Percentiles rank a stretch among this genome's conserved stretches.
Evolutionary conservation across 2,797 vertebrate species (phyloP).

Genomic region (Aeoliscus strigatus): DNA sequence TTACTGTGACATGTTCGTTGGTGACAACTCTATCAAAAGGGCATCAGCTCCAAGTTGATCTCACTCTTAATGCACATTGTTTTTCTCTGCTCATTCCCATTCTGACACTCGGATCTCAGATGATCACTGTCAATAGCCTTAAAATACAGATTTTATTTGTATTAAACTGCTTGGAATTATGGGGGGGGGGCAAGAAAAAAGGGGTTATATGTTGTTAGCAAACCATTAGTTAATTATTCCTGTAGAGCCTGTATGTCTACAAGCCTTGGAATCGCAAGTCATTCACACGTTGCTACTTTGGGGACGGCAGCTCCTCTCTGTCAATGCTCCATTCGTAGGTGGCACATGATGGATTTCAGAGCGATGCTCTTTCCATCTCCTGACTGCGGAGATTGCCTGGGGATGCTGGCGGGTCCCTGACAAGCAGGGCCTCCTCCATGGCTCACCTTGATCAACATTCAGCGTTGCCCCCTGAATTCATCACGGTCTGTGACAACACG

Average conservation of each 20-base stretch:
- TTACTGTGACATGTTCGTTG: too few relatives aligned
- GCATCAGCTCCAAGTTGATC: too few relatives aligned
- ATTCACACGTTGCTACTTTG: conserved; percentile 46
- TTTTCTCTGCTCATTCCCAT: too few relatives aligned
- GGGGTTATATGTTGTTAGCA: conserved; percentile 16
- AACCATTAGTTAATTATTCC: conserved; percentile 46
- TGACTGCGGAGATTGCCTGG: conserved; percentile 71
- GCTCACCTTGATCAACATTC: conserved; percentile 78
- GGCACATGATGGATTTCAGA: conserved; percentile 68
- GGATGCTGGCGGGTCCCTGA: conserved; percentile 70
- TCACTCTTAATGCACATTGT: too few relatives aligned
- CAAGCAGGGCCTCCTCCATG: conserved; percentile 67
- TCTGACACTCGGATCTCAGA: too few relatives aligned
- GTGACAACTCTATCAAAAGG: too few relatives aligned
- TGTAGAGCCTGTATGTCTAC: conserved; percentile 40
- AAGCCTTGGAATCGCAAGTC: conserved; percentile 40
- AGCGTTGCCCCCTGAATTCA: conserved; percentile 66
- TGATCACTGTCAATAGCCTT: too few relatives aligned
- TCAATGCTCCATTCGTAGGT: conserved; percentile 52
- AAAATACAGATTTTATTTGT: too few relatives aligned
- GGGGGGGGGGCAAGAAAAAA: too few relatives aligned
- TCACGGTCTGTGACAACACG: conserved; percentile 63
- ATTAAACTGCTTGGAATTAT: too few relatives aligned
- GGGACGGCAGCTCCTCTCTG: conserved; percentile 58
- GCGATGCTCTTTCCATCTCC: conserved; percentile 68